Conservation (phyloP, 2,797 vertebrate species). For the Sebastes nivosus region DNA sequence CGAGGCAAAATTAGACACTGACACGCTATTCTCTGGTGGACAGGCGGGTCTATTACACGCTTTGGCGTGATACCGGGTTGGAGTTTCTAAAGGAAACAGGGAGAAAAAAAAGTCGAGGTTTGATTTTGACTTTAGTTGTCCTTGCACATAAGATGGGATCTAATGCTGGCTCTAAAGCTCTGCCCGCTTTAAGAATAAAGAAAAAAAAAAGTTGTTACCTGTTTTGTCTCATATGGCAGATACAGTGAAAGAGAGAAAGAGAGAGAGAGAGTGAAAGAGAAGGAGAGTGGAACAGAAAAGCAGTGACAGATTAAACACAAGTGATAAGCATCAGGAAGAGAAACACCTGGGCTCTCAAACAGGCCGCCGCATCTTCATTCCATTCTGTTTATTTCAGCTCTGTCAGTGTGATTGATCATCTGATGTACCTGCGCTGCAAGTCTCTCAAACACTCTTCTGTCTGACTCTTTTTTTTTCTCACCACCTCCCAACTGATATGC, state of each 20-base stretch:
- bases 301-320: conserved; percentile 30
- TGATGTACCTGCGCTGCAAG: conserved; percentile 62
- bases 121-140: not conserved
- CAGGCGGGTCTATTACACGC: no score
- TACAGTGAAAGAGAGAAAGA: not conserved
- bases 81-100: not conserved
- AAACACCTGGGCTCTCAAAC: conserved; percentile 66
- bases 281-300: not conserved
- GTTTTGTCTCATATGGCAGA: not conserved
- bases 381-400: conserved; percentile 58
- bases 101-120: not conserved
- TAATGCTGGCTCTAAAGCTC: not conserved
- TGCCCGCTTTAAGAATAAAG: not conserved
- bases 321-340: conserved; percentile 55
- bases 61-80: no score
- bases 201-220: not conserved
- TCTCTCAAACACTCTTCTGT: conserved; percentile 34
- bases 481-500: conserved; percentile 64
- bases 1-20: no score
- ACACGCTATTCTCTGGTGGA: no score
- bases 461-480: not conserved
- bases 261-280: not conserved
- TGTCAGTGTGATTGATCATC: conserved; percentile 75
- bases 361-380: conserved; percentile 51
- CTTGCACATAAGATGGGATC: not conserved